phyloP scores from a whole-genome alignment of 2,888 invertebrate species.

The Lamellibrachia satsuma region DNA sequence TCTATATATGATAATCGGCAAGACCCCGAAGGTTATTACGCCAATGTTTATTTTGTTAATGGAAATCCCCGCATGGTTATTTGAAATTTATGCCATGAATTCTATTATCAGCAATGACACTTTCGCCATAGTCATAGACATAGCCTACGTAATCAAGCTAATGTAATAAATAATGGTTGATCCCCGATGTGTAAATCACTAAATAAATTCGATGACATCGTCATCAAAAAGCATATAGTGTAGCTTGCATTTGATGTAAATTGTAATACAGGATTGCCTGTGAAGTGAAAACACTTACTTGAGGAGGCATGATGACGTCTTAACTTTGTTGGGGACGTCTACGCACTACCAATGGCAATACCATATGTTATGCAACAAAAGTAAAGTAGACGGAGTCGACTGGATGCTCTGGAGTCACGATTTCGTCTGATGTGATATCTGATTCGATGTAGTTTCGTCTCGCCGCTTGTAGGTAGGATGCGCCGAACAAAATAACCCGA shows the following conservation, averaged over 20 bases:
- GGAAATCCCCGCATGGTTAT: too few relatives aligned
- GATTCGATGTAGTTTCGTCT: background rate
- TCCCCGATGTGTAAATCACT: background rate
- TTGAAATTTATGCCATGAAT: too few relatives aligned
- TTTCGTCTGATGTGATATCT: constrained; percentile 1
- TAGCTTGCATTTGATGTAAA: background rate
- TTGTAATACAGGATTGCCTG: background rate
- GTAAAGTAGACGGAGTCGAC: background rate
- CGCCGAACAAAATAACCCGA: background rate
- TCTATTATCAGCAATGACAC: too few relatives aligned
- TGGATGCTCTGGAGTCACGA: background rate
- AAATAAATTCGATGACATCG: background rate
- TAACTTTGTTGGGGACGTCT: background rate
- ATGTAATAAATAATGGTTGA: background rate
- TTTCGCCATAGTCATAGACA: too few relatives aligned
- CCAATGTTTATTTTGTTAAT: too few relatives aligned
- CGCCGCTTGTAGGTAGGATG: too few relatives aligned
- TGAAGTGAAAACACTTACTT: background rate
- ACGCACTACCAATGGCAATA: background rate
- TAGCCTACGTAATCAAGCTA: background rate
- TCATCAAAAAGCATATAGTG: background rate
- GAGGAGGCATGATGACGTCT: background rate
- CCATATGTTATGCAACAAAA: background rate
- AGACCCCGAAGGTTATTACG: too few relatives aligned
- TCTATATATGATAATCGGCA: too few relatives aligned